Conservation (phyloP, 2,797 vertebrate genomes). For the Sebastes iracundus region DNA sequence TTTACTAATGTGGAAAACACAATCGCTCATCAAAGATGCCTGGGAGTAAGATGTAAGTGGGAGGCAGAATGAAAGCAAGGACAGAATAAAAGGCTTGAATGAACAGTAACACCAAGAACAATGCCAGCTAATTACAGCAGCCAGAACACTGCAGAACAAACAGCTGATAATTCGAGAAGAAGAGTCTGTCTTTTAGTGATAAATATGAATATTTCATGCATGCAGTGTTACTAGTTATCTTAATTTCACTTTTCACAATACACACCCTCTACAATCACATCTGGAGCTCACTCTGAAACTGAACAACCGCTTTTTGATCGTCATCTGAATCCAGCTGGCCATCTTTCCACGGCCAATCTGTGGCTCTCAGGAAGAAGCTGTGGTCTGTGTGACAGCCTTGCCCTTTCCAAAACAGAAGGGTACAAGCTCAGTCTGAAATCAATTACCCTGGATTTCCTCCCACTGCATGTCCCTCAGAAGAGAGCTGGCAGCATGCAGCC, state of each 20-base stretch:
- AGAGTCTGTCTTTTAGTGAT: conserved; percentile 51
- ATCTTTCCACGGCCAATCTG: conserved; percentile 5
- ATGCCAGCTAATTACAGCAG: conserved; percentile 69
- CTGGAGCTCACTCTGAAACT: conserved; percentile 3
- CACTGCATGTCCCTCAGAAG: conserved; percentile 15
- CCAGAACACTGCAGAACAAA: conserved; percentile 54
- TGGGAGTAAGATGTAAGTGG: conserved; percentile 65
- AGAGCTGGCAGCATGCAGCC: conserved; percentile 21
- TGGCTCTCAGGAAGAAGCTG: conserved; percentile 9
- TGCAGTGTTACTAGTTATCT: conserved; percentile 22
- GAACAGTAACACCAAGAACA: conserved; percentile 63
- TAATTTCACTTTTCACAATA: conserved; percentile 14
- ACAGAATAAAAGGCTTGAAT: conserved; percentile 62
- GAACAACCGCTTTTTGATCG: background rate
- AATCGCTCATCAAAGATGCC: conserved; percentile 74
- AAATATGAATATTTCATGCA: conserved; percentile 26
- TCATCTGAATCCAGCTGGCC: conserved; percentile 14
- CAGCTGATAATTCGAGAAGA: conserved; percentile 51
- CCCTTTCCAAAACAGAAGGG: conserved; percentile 40
- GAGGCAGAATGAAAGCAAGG: conserved; percentile 70
- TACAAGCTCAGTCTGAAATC: conserved; percentile 49
- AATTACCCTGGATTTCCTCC: conserved; percentile 49
- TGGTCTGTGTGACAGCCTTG: conserved; percentile 28
- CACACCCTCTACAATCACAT: background rate
- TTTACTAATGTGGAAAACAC: conserved; percentile 65